Evolutionary conservation across 1,140 invertebrate species (phyloP).

Genomic region (Drosophila miranda): DNA sequence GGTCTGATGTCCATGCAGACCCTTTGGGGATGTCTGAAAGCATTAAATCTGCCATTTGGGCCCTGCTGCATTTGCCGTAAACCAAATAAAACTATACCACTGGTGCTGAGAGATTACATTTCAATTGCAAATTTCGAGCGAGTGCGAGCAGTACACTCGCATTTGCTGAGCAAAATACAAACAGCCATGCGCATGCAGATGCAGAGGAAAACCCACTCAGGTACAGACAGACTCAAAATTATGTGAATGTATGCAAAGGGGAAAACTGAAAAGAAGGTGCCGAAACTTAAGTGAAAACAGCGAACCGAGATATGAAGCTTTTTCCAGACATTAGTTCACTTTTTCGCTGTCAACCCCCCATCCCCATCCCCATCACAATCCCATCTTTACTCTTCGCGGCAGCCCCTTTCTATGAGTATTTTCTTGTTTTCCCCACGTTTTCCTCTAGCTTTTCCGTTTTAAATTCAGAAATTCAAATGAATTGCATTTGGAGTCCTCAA

Average conservation of each 20-base stretch:
- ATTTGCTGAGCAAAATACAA: slow-evolving; percentile 18
- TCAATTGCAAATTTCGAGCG: slow-evolving; percentile 72
- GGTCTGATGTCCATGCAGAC: too few species aligned
- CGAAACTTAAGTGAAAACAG: slow-evolving; percentile 20
- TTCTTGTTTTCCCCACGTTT: slow-evolving; percentile 19
- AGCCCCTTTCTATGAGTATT: neutral
- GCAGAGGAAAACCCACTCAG: slow-evolving; percentile 10
- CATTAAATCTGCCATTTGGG: slow-evolving; percentile 50
- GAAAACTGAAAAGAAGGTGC: slow-evolving; percentile 17
- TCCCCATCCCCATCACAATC: neutral
- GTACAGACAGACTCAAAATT: slow-evolving; percentile 24
- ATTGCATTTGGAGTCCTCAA: slow-evolving; percentile 30
- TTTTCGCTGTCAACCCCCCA: slow-evolving; percentile 21
- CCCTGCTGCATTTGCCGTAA: slow-evolving; percentile 63
- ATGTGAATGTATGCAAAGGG: slow-evolving; percentile 65
- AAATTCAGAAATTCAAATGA: slow-evolving; percentile 54
- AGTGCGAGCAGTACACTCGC: neutral
- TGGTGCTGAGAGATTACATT: slow-evolving; percentile 71
- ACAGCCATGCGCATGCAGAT: slow-evolving; percentile 1
- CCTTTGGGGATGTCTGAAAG: slow-evolving; percentile 22
- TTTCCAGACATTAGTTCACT: slow-evolving; percentile 67
- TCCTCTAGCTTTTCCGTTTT: slow-evolving; percentile 18
- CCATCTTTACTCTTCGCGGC: neutral
- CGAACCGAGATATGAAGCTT: slow-evolving; percentile 32
- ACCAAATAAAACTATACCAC: slow-evolving; percentile 64